Evolutionary conservation across 2,888 invertebrate species (phyloP), one percentile per base, ranked within the genome.

Genomic region (Branchipolynoe longqiensis): DNA sequence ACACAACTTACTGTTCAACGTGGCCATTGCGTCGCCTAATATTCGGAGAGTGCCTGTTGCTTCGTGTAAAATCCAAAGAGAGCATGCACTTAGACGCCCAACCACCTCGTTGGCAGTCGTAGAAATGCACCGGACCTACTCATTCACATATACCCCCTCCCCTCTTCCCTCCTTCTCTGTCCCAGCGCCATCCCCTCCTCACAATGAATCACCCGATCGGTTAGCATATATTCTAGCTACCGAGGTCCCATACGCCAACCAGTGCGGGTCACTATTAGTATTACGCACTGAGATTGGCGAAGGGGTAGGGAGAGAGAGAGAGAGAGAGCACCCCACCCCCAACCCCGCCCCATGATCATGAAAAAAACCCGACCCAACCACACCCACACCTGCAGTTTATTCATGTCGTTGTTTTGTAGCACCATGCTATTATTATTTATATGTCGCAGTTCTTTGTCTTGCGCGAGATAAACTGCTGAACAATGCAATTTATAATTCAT

Each of bases 171-270:
- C n/a, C n/a, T n/a, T n/a, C n/a, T n/a, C n/a, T n/a, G n/a, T n/a
- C n/a, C n/a, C n/a, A n/a, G n/a, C n/a, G 78, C 1, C 28, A 25
- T 14, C 28, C 28, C 41, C 54, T 48, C 48, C 31, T 78, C 48
- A 78, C 78, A 78, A 54, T 78, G 78, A 78, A 78, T 78, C 78
- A 78, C 48, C 78, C 78, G 18, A 48, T 48, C 48, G 48, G 48
- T 12, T 48, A 48, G 8, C 48, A 48, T 48, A 48, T 18, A 48
- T 48, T 12, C 48, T 8, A 18, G 18, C 48, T 48, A 48, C 8
- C 18, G 18, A 48, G 8, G 18, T 48, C 48, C 18, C 18, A 48
- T 48, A 18, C 48, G 8, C 48, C 8, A 12, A 48, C 18, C 8
- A 48, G 48, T 48, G 18, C 8, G 48, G 48, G 48, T 48, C 18